A percentile compares a stretch with the other conserved stretches of the same genome.
Evolutionary conservation across 2,888 invertebrate genomes (phyloP).

Genomic region (Linnaemya vulpina): DNA sequence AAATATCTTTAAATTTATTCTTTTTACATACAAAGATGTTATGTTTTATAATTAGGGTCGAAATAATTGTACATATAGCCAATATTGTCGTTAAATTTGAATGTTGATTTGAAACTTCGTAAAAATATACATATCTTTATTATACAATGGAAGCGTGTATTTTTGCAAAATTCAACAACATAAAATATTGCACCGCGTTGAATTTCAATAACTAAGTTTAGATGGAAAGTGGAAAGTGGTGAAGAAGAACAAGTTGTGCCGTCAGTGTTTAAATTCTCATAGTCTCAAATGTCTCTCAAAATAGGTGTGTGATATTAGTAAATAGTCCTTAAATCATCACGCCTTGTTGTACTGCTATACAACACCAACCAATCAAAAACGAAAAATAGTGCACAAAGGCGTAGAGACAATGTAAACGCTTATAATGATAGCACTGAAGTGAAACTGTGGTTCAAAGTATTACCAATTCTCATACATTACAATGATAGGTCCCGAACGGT

Average conservation of each 20-base stretch:
- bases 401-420: background rate
- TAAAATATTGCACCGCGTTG: slow-evolving; percentile 1
- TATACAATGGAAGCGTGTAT: background rate
- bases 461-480: slow-evolving; percentile 20
- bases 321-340: slow-evolving; percentile 6
- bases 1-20: too few relatives aligned
- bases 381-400: background rate
- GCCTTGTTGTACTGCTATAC: background rate
- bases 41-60: too few relatives aligned
- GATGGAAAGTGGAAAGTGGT: background rate
- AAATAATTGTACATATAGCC: too few relatives aligned
- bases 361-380: background rate
- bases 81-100: too few relatives aligned
- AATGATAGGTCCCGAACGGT: slow-evolving; percentile 13
- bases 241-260: background rate
- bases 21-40: too few relatives aligned
- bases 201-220: background rate
- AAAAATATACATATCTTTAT: too few relatives aligned
- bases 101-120: too few relatives aligned
- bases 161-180: background rate
- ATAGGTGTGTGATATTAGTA: slow-evolving; percentile 12
- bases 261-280: slow-evolving; percentile 1
- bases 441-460: slow-evolving; percentile 36
- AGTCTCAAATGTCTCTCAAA: slow-evolving; percentile 14
- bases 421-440: background rate